Evolutionary conservation across 2,888 invertebrate genomes (phyloP), one percentile per base, ranked within the genome.

Genomic region (Papilio demoleus): DNA sequence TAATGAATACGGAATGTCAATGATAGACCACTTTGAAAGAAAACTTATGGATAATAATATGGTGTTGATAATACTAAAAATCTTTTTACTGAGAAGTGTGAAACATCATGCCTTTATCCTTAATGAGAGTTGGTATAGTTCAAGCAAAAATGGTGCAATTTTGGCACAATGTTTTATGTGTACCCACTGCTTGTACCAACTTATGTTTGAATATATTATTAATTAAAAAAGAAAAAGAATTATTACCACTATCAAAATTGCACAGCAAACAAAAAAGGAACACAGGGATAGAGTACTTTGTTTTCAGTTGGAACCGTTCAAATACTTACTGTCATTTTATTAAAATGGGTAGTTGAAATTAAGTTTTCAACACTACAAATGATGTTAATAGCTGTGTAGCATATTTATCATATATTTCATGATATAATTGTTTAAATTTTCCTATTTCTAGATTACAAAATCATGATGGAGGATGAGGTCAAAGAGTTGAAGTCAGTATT

Each of bases 391-490:
- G 47, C 11, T 47, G 47, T 22, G 8, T 47, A 47, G 22, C 6
- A 31, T 31, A 6, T 31, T n/a, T 47, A 1, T 22, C 1, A 9
- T 45, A 9, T 45, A 19, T 45, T 45, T 45, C 5, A 45, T 17
- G 6, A 40, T 14, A 45, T 9, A 45, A 22, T 59, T 17, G 2
- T 31, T 19, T 36, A 4, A 4, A 38, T 38, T 12, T 19, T 22
- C 12, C 34, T 14, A 4, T 45, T 62, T 45, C 27, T 45, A 40
- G 27, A 14, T 17, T 40, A 31, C 17, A 65, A 38, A 14, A 17
- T 61, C 68, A 81, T 56, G 9, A 88, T 89, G 90, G 88, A 81
- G 19, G 78, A 79, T 27, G 88, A 89, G 65, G 47, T 91, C 17
- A 78, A 79, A 22, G 75, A 83, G 61, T 69, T 92, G 66, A 91